Conservation (phyloP, 2,113 vertebrate species). For the Eubucco bourcierii region DNA sequence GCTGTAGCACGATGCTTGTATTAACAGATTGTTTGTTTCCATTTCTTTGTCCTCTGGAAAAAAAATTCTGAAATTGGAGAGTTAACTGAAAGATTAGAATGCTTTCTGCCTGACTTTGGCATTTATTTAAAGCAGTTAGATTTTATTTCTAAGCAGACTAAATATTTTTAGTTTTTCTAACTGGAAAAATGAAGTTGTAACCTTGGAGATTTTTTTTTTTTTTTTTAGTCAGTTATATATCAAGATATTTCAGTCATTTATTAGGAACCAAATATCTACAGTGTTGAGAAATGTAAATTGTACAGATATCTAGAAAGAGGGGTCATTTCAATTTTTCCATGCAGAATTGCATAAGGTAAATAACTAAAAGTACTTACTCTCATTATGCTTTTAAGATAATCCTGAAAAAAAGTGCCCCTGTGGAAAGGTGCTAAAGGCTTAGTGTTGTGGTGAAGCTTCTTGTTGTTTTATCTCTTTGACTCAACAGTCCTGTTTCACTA, state of each 20-base stretch:
- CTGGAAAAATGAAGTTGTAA: slow-evolving; percentile 15
- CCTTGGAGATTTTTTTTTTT: neutral
- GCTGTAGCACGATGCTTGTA: neutral
- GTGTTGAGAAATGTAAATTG: neutral
- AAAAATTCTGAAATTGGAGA: neutral
- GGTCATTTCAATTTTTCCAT: neutral
- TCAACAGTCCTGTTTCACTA: neutral
- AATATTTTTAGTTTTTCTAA: slow-evolving; percentile 11
- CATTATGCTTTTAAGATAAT: neutral
- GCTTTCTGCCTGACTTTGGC: neutral
- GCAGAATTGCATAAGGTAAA: neutral
- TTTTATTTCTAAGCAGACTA: neutral
- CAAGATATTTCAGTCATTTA: neutral
- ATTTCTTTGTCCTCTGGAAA: slow-evolving; percentile 13
- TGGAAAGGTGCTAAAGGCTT: neutral
- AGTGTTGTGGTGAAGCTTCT: neutral
- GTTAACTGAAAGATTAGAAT: slow-evolving; percentile 3
- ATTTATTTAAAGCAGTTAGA: neutral
- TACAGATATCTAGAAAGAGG: neutral
- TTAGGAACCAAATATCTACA: neutral
- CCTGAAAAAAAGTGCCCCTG: neutral
- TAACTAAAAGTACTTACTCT: neutral
- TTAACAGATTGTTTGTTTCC: neutral
- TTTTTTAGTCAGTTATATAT: neutral
- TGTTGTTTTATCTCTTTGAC: neutral